Percentiles rank a stretch among this genome's conserved stretches.
Evolutionary conservation across 2,888 invertebrate species (phyloP).

Genomic region (Drosophila kuntzei): DNA sequence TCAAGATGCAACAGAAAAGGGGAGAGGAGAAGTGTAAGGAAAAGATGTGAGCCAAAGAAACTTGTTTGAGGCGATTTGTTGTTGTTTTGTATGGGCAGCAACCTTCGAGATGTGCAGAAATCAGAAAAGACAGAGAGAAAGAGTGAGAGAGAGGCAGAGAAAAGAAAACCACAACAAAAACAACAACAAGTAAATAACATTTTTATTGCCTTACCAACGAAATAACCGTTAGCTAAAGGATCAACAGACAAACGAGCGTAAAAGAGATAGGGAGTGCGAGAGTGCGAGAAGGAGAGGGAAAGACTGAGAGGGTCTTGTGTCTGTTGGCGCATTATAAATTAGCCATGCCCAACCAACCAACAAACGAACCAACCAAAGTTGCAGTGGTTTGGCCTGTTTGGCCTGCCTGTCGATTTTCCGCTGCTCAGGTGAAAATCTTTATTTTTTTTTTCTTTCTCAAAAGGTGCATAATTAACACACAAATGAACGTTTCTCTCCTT

Average conservation of each 20-base stretch:
- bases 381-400: constrained; percentile 75
- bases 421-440: constrained; percentile 51
- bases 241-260: constrained; percentile 25
- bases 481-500: constrained; percentile 11
- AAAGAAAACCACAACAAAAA: constrained; percentile 16
- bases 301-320: constrained; percentile 4
- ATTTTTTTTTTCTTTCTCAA: constrained; percentile 5
- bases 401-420: constrained; percentile 48
- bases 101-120: constrained; percentile 31
- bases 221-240: constrained; percentile 72
- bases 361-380: constrained; percentile 33
- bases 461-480: constrained; percentile 59
- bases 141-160: not conserved
- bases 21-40: constrained; percentile 2
- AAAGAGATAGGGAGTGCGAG: not conserved
- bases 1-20: constrained; percentile 4
- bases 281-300: not conserved
- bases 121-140: not conserved
- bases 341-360: constrained; percentile 42
- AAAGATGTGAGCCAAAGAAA: constrained; percentile 15
- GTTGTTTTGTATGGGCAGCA: constrained; percentile 30
- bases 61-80: constrained; percentile 34
- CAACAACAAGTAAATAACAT: constrained; percentile 54
- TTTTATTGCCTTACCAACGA: constrained; percentile 32
- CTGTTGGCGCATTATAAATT: constrained; percentile 49